phyloP scores from a whole-genome alignment of 1,140 invertebrate species.

The Lucilia cuprina region DNA sequence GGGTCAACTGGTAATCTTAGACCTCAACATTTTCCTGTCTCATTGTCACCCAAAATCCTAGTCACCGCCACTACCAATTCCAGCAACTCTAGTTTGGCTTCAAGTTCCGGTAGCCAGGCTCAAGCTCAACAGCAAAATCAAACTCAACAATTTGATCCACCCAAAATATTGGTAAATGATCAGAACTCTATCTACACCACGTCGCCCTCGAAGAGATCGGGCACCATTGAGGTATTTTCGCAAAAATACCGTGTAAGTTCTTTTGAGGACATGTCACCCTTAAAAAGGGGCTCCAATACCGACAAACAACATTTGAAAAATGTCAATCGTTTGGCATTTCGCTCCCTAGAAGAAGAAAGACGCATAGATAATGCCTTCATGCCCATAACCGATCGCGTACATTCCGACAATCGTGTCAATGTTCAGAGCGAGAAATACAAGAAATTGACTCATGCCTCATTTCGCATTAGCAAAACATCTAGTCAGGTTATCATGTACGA shows the following conservation, averaged over 20 bases:
- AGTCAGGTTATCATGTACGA: constrained; percentile 41
- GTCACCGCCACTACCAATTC: constrained; percentile 58
- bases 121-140: constrained; percentile 44
- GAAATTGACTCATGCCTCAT: constrained; percentile 59
- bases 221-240: constrained; percentile 62
- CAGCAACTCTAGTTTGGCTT: constrained; percentile 57
- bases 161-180: constrained; percentile 62
- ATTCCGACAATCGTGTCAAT: constrained; percentile 60
- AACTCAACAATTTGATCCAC: constrained; percentile 58
- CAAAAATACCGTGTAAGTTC: constrained; percentile 62
- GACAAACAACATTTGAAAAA: constrained; percentile 54
- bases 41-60: constrained; percentile 57
- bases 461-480: constrained; percentile 57
- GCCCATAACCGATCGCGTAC: constrained; percentile 59
- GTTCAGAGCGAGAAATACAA: constrained; percentile 61
- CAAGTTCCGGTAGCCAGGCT: constrained; percentile 24
- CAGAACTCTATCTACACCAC: constrained; percentile 63
- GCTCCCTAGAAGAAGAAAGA: constrained; percentile 60
- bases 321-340: constrained; percentile 58
- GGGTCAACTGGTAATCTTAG: constrained; percentile 46
- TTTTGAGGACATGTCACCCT: constrained; percentile 61
- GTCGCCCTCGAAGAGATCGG: constrained; percentile 59
- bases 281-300: constrained; percentile 35
- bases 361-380: constrained; percentile 61
- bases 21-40: constrained; percentile 58